A percentile compares a stretch with the other conserved stretches of the same genome.
phyloP scores from a whole-genome alignment of 2,113 vertebrate species.

The Antennarius striatus region DNA sequence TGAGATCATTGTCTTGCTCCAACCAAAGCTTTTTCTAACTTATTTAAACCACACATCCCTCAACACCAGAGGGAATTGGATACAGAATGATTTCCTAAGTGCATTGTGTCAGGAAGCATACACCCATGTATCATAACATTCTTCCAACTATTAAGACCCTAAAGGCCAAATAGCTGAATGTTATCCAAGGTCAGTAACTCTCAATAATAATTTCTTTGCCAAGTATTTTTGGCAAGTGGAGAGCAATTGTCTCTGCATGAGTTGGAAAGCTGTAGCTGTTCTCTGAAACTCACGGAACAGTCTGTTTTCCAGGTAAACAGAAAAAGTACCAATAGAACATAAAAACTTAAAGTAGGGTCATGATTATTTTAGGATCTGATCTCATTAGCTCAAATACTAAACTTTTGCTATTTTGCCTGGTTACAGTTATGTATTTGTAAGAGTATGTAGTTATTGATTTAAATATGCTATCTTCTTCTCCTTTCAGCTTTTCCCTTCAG shows the following conservation, averaged over 20 bases:
- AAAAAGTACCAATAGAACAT: conserved; percentile 12
- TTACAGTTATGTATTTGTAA: no score
- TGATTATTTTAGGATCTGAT: no score
- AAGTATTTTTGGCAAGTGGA: conserved; percentile 60
- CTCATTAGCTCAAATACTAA: no score
- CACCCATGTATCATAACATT: conserved; percentile 9
- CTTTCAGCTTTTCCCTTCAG: no score
- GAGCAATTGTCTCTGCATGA: conserved; percentile 39
- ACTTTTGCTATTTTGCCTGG: no score
- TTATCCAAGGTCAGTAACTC: conserved; percentile 67
- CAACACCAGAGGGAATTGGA: conserved; percentile 3
- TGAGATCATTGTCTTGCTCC: neutral
- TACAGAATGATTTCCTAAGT: conserved; percentile 23
- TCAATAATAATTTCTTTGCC: conserved; percentile 54
- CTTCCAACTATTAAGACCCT: conserved; percentile 50
- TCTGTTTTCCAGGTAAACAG: conserved; percentile 32
- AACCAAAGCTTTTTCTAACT: neutral
- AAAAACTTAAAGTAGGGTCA: neutral
- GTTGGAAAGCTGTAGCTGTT: conserved; percentile 47
- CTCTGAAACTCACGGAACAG: conserved; percentile 25
- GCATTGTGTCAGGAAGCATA: conserved; percentile 33
- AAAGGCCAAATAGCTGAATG: conserved; percentile 32
- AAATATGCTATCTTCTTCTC: no score
- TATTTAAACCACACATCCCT: neutral
- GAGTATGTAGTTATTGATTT: no score